phyloP scores from a whole-genome alignment of 2,797 vertebrate species.

The Gorsachius magnificus region DNA sequence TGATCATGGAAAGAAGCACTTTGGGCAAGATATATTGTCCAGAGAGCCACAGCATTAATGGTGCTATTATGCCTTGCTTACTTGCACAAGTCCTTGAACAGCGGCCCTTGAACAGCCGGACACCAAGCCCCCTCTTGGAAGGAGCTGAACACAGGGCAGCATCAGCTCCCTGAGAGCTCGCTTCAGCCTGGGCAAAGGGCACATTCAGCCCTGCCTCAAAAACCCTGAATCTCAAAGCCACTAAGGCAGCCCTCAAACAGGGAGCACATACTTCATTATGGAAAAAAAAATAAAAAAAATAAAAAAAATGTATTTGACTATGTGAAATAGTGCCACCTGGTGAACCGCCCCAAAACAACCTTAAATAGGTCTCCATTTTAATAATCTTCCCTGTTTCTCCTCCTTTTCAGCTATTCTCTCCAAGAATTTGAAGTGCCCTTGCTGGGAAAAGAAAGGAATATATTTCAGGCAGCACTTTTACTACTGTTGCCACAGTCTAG shows the following conservation, averaged over 20 bases:
- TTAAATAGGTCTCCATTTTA: background rate
- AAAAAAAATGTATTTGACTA: background rate
- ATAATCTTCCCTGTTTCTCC: background rate
- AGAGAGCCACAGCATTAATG: background rate
- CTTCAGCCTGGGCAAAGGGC: background rate
- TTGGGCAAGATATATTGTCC: background rate
- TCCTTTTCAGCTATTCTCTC: background rate
- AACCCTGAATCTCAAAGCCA: background rate
- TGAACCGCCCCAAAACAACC: background rate
- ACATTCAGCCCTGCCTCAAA: background rate
- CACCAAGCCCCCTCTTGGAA: accelerated
- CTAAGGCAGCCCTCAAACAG: background rate
- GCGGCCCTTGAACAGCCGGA: too few species aligned
- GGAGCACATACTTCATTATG: background rate
- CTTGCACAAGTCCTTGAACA: background rate
- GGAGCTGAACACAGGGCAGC: background rate
- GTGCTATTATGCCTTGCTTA: background rate
- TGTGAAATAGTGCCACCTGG: background rate
- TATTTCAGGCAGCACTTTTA: background rate
- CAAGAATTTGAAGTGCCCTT: background rate
- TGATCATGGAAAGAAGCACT: background rate
- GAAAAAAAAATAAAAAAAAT: background rate
- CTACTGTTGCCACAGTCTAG: background rate
- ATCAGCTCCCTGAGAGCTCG: accelerated
- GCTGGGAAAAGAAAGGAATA: background rate